A percentile compares a stretch with the other conserved stretches of the same genome.
These are phyloP conservation scores for Lycorma delicatula DNA, from an alignment of 1,140 invertebrate species.

Conservation along the genomic window DNA sequence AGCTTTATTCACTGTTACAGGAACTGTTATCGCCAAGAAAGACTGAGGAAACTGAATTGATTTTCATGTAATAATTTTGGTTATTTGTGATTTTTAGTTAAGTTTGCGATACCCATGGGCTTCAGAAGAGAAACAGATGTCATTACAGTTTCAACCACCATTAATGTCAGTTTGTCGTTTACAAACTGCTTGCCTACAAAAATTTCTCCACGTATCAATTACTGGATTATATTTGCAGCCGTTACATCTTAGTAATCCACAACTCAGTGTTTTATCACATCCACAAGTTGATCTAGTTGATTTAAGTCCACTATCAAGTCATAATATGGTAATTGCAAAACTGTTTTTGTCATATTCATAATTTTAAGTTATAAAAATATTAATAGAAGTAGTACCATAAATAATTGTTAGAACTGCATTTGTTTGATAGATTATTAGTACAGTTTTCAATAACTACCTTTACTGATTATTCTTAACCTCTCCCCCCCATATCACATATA, in stretches of 20 bases:
- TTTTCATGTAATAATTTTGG: constrained; percentile 4
- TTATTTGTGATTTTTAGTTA: constrained; percentile 39
- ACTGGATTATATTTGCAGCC: constrained; percentile 53
- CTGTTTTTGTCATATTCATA: no score
- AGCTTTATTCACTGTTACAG: no score
- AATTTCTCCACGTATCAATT: constrained; percentile 70
- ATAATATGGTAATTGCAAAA: constrained; percentile 26
- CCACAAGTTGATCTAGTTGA: constrained; percentile 27
- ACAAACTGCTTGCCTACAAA: constrained; percentile 69
- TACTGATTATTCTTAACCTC: no score
- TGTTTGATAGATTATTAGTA: no score
- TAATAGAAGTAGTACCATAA: no score
- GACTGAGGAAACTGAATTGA: no score
- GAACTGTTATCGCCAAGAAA: no score
- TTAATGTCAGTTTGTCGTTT: constrained; percentile 69
- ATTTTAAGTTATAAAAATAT: background rate
- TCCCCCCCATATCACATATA: no score
- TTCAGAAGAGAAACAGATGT: constrained; percentile 52
- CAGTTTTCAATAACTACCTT: no score
- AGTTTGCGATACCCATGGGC: constrained; percentile 67
- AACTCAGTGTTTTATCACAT: constrained; percentile 20
- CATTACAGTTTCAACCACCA: constrained; percentile 70
- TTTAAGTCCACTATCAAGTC: constrained; percentile 18
- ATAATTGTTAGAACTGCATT: no score
- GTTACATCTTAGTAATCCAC: constrained; percentile 45